Percentiles rank a stretch among this genome's conserved stretches.
Conservation (phyloP, 1,140 invertebrate genomes). For the Brevipalpus yothersi region DNA sequence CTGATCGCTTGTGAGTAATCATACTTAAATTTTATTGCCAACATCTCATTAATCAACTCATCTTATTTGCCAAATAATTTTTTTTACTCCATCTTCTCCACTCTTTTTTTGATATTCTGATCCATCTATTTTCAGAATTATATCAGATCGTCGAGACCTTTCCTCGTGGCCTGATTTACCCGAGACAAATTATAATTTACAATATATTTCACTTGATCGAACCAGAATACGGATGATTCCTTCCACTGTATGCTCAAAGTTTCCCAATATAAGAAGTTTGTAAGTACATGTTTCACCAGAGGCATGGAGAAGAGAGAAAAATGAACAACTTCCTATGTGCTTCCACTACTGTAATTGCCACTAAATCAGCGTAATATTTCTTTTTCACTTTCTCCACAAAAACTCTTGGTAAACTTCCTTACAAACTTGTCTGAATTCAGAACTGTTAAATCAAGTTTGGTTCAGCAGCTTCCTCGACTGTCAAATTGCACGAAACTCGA, state of each 20-base stretch:
- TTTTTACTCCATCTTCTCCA: not conserved
- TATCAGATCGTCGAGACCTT: not conserved
- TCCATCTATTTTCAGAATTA: not conserved
- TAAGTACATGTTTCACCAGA: slow-evolving; percentile 29
- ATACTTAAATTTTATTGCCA: not conserved
- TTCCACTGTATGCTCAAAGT: slow-evolving; percentile 40
- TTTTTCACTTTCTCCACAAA: not conserved
- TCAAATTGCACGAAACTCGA: slow-evolving; percentile 32
- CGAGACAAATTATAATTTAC: slow-evolving; percentile 29
- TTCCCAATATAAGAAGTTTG: slow-evolving; percentile 56
- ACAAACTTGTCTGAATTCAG: slow-evolving; percentile 15
- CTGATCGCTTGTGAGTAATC: not conserved
- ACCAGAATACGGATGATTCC: slow-evolving; percentile 44
- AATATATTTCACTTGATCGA: slow-evolving; percentile 53
- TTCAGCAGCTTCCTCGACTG: slow-evolving; percentile 17
- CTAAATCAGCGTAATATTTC: not conserved
- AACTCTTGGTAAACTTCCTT: slow-evolving; percentile 1
- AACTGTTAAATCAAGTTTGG: slow-evolving; percentile 21
- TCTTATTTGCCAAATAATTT: not conserved
- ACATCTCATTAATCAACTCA: not conserved
- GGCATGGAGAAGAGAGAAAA: not conserved
- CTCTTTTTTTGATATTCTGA: not conserved
- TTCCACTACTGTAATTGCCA: not conserved
- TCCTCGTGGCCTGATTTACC: not conserved
- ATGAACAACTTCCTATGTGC: not conserved